Evolutionary conservation across 2,113 vertebrate species (phyloP).

Genomic region (Vidua macroura): DNA sequence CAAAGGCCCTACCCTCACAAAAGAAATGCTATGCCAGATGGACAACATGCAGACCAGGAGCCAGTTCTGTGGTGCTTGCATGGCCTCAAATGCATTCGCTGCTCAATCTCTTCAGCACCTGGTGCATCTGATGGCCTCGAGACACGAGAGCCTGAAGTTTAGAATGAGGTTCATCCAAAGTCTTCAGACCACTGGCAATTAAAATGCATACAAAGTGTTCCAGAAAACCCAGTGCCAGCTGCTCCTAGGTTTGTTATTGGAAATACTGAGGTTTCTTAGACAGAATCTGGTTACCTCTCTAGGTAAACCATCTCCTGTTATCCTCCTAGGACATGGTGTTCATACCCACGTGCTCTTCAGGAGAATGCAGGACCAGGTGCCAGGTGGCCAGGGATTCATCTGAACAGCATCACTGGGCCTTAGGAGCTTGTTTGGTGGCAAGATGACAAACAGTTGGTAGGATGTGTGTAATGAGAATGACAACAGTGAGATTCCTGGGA

Average conservation of each 20-base stretch:
- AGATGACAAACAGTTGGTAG: background rate
- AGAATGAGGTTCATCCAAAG: background rate
- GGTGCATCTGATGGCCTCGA: background rate
- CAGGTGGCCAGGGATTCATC: background rate
- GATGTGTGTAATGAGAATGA: background rate
- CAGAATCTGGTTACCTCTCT: background rate
- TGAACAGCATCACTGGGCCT: background rate
- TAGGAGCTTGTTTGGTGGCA: background rate
- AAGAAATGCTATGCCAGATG: background rate
- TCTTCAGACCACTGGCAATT: background rate
- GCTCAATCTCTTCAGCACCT: background rate
- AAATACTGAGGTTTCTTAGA: background rate
- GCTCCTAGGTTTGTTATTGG: background rate
- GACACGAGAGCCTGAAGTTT: background rate
- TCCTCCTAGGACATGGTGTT: background rate
- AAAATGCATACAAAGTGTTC: background rate
- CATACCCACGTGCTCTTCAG: background rate
- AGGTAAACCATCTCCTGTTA: background rate
- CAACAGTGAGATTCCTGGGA: background rate
- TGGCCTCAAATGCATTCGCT: background rate
- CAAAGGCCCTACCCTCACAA: background rate
- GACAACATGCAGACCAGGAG: background rate
- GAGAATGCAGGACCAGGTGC: background rate
- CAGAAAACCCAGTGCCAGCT: background rate
- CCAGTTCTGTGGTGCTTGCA: background rate